Base-by-base conservation (phyloP, 2,888 invertebrate species). In the Lobophora halterata region DNA sequence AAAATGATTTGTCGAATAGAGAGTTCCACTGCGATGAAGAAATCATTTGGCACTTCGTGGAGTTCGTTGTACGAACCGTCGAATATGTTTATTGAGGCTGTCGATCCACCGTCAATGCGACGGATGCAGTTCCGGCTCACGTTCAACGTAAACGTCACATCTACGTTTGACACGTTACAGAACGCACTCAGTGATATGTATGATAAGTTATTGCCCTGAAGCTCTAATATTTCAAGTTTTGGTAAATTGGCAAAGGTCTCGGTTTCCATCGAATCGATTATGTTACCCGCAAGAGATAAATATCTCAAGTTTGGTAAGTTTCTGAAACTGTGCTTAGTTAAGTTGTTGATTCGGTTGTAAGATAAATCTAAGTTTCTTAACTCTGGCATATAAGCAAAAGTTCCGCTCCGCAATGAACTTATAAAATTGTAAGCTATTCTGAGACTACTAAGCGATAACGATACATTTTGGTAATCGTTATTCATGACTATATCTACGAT, bases 371-470 rank as follows among this genome's bases (percentile, higher is more conserved):
- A 87, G 34, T 93, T 93, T 71, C 93, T 92, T 53, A 97, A 79
- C 68, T 92, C 92, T 5, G 90, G 89, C 55, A 96, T 82, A 63
- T 90, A 90, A 49, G 90, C 87, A 71, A 97, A 96, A 3, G 94
- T 93, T 51, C 90, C 88, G 8, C 90, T 82, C 21, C 91, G 90
- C 27, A 97, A 80, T 2, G 79, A 83, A 54, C 91, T 91, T 45
- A 97, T 75, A 59, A 93, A 91, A 79, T 97, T 97, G 71, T 95
- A 94, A 2, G 95, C 94, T 34, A 97, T 83, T 58, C 96, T 91
- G 20, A 96, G 89, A 70, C 96, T 95, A 34, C 91, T 91, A 31
- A 97, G 75, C 55, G 93, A 91, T 5, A 91, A 88, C 55, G 96
- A 94, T 3, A 92, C 80, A 35, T 91, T 91, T 1, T 91, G 86